Conservation (phyloP, 2,888 invertebrate species). For the Dugesia japonica region DNA sequence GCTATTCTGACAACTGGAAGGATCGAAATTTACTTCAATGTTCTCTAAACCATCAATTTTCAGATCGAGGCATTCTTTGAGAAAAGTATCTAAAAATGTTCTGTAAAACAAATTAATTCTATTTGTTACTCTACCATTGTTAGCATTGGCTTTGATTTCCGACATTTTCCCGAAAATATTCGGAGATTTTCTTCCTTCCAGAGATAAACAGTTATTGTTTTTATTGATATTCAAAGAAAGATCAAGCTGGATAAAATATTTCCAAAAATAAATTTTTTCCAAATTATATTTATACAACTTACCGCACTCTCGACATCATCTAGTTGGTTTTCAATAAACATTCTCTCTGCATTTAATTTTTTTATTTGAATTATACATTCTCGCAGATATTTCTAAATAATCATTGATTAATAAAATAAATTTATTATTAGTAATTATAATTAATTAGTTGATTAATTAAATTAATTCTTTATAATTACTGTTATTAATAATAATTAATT, state of each 20-base stretch:
- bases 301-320: background rate
- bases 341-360: background rate
- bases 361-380: background rate
- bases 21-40: background rate
- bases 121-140: background rate
- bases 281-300: background rate
- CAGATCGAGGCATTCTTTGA: background rate
- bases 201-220: background rate
- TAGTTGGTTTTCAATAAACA: background rate
- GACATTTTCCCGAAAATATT: background rate
- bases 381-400: background rate
- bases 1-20: background rate
- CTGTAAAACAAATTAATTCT: too few species aligned
- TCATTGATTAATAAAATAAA: too few species aligned
- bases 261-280: background rate
- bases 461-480: too few species aligned
- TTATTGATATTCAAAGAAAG: background rate
- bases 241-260: background rate
- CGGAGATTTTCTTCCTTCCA: constrained; percentile 15
- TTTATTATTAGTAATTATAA: too few species aligned
- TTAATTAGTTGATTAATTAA: too few species aligned
- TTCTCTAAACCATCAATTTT: background rate
- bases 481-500: too few species aligned
- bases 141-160: background rate
- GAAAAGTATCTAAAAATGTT: constrained; percentile 4